Evolutionary conservation across 2,888 invertebrate genomes (phyloP), one percentile per base, ranked within the genome.

Genomic region (Athalia rosae): DNA sequence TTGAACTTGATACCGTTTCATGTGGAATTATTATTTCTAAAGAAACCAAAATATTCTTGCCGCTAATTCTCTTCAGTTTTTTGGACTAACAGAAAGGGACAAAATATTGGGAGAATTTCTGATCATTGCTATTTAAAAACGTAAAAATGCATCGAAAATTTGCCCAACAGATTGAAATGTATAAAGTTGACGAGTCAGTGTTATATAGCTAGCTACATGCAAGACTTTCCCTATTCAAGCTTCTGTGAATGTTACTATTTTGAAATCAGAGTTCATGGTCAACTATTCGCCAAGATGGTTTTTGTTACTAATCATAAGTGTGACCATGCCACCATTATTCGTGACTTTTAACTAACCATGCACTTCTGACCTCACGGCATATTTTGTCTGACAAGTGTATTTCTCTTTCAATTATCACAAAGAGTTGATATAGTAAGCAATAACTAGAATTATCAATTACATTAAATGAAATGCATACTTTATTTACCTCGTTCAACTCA

Each of bases 171-270:
- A 79, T 81, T 81, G 80, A 81, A 83, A 83, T 67, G 62, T 74
- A 77, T 76, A 78, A 78, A 80, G 80, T 82, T 62, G 76, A 76
- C 80, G 76, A 81, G 80, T 83, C 78, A 83, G 78, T 80, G 79
- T 81, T 78, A 77, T 81, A 79, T 79, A 81, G 81, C 78, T 83
- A 84, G 80, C 77, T 79, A 79, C 85, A 85, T 84, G 85, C 85
- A 82, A 78, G 79, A 77, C 80, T 79, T 80, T 77, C 79, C 82
- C 80, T 66, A 77, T 76, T 79, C 80, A 81, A 76, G 77, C 45
- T 50, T 62, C 76, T 76, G 77, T 71, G 15, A 58, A 43, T 71
- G 50, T 71, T 71, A 71, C 50, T 58, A 71, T n/a, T 58, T 58
- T 45, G 11, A 56, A 77, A 73, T 77, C 77, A 77, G 73, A 77